phyloP scores from a whole-genome alignment of 2,797 vertebrate species.

The Acridotheres tristis region DNA sequence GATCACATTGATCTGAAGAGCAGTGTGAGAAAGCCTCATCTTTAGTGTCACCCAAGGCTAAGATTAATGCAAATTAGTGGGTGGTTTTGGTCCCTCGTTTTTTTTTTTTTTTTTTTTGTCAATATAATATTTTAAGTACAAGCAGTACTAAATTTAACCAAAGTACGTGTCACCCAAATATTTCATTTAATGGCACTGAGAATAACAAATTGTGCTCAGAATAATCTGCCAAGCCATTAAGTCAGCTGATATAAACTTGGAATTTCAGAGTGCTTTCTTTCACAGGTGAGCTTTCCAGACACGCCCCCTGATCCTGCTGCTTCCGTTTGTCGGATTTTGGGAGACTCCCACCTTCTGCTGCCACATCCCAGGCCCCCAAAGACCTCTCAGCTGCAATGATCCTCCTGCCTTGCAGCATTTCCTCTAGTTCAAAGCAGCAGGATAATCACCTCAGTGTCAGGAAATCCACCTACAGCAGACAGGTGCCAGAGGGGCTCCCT shows the following conservation, averaged over 20 bases:
- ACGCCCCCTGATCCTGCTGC: not conserved
- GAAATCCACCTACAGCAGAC: not conserved
- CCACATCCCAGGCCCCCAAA: not conserved
- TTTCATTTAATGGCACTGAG: not conserved
- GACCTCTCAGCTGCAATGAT: not conserved
- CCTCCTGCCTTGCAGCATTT: not conserved
- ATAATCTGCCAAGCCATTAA: not conserved
- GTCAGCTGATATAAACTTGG: not conserved
- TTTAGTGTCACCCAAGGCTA: not conserved
- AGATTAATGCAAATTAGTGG: not conserved
- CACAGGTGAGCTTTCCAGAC: not conserved
- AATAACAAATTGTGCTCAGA: not conserved
- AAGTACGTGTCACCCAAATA: not conserved
- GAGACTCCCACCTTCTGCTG: not conserved
- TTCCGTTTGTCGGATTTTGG: not conserved
- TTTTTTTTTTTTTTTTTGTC: not conserved
- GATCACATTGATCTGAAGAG: not conserved
- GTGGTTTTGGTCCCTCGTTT: not conserved
- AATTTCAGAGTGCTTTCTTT: not conserved
- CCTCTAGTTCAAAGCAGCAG: not conserved
- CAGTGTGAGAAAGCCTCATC: not conserved
- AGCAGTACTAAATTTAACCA: not conserved
- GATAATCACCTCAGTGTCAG: not conserved
- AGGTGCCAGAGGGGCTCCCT: not conserved
- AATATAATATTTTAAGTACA: not conserved